These are phyloP conservation scores for Eulemur rubriventer DNA, from an alignment of 2,797 vertebrate species.

Conservation along the genomic window DNA sequence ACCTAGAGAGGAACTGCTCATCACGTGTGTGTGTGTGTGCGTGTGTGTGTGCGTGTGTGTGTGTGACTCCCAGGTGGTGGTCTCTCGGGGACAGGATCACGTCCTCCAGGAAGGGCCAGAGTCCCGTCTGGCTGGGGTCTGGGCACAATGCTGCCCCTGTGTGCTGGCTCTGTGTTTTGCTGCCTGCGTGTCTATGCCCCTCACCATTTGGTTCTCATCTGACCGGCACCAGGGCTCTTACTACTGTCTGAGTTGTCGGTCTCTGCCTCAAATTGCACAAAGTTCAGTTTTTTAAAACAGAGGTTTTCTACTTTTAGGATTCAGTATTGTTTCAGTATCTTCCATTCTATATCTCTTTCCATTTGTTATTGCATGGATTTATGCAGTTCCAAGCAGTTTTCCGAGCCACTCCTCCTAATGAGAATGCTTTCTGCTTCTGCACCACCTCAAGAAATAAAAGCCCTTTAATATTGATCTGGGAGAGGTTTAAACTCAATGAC, in stretches of 20 bases:
- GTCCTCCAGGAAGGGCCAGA: no score
- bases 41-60: no score
- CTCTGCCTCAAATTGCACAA: background rate
- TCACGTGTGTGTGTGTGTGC: no score
- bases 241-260: background rate
- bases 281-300: background rate
- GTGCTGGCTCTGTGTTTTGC: background rate
- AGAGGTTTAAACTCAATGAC: background rate
- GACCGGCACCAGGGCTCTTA: background rate
- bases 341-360: background rate
- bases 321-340: background rate
- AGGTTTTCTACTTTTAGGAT: background rate
- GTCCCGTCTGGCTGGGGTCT: background rate
- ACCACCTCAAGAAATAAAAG: background rate
- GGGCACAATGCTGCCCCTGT: background rate
- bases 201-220: no score
- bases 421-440: background rate
- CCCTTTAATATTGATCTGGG: background rate
- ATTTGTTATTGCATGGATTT: background rate
- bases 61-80: background rate
- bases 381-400: background rate
- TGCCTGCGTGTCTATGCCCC: background rate
- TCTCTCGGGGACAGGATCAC: rapidly evolving
- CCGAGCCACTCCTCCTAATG: background rate
- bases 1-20: background rate